These are phyloP conservation scores for Homalodisca vitripennis DNA, from an alignment of 1,140 invertebrate species.

Conservation along the genomic window DNA sequence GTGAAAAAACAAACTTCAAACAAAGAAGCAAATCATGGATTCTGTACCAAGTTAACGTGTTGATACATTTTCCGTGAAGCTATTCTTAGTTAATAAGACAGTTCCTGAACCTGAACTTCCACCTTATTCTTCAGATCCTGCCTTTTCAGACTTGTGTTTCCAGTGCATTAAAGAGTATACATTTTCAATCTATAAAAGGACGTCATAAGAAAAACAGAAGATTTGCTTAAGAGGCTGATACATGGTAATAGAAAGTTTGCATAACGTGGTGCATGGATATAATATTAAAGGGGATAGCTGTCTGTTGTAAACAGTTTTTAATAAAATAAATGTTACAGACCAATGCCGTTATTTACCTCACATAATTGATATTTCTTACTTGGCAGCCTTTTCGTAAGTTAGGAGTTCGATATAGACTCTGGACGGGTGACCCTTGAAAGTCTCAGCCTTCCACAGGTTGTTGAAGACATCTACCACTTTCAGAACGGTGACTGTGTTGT, in stretches of 20 bases:
- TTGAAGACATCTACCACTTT: background rate
- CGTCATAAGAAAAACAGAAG: background rate
- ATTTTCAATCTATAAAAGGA: background rate
- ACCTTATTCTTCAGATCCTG: too few species aligned
- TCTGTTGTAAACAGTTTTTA: background rate
- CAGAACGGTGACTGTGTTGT: background rate
- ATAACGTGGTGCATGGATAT: too few species aligned
- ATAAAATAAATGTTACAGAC: background rate
- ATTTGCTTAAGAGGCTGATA: too few species aligned
- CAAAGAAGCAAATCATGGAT: too few species aligned
- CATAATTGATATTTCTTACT: background rate
- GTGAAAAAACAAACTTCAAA: too few species aligned
- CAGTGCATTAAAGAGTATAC: background rate
- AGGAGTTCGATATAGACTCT: constrained; percentile 1
- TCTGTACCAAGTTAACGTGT: too few species aligned
- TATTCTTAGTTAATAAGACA: too few species aligned
- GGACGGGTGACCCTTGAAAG: background rate
- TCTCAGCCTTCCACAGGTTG: background rate
- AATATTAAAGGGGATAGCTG: background rate
- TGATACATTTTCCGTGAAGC: too few species aligned
- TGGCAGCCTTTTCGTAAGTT: constrained; percentile 10
- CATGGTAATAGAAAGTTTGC: too few species aligned
- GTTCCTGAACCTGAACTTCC: too few species aligned
- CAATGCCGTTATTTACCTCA: background rate
- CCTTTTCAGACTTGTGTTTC: too few species aligned